phyloP scores from a whole-genome alignment of 2,797 vertebrate species.

The Hemibagrus guttatus region DNA sequence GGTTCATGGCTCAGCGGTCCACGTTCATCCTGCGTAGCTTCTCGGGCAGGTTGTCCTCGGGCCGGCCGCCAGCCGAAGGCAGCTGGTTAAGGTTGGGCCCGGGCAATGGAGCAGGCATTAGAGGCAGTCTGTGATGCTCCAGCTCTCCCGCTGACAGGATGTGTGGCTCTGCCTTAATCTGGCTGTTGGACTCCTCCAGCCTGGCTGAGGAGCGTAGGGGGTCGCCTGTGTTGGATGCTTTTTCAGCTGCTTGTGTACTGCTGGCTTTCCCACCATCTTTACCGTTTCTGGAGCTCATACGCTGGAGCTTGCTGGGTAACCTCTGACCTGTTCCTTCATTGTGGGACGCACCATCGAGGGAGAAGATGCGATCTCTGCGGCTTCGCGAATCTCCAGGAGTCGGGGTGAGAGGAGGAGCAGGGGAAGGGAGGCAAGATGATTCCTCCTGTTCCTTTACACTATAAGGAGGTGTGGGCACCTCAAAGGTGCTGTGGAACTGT shows the following conservation, averaged over 20 bases:
- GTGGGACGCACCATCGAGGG: slow-evolving; percentile 71
- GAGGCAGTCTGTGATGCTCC: slow-evolving; percentile 65
- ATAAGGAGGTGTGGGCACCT: slow-evolving; percentile 83
- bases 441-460: slow-evolving; percentile 88
- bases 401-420: slow-evolving; percentile 67
- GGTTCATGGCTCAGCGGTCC: slow-evolving; percentile 64
- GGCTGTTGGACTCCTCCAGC: slow-evolving; percentile 69
- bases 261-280: slow-evolving; percentile 69
- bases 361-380: slow-evolving; percentile 76
- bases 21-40: slow-evolving; percentile 80
- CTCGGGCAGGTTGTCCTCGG: slow-evolving; percentile 78
- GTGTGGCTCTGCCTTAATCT: slow-evolving; percentile 71
- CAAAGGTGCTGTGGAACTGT: slow-evolving; percentile 88
- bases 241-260: slow-evolving; percentile 67
- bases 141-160: slow-evolving; percentile 61
- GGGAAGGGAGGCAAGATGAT: slow-evolving; percentile 73
- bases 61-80: slow-evolving; percentile 62
- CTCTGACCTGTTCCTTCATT: slow-evolving; percentile 69
- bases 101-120: slow-evolving; percentile 53
- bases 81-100: slow-evolving; percentile 51
- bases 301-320: slow-evolving; percentile 81
- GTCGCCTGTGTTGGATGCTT: slow-evolving; percentile 79
- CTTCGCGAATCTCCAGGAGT: slow-evolving; percentile 59
- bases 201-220: slow-evolving; percentile 75
- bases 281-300: slow-evolving; percentile 79